Evolutionary conservation across 2,113 vertebrate genomes (phyloP), one percentile per base, ranked within the genome.

Genomic region (Ginglymostoma cirratum): DNA sequence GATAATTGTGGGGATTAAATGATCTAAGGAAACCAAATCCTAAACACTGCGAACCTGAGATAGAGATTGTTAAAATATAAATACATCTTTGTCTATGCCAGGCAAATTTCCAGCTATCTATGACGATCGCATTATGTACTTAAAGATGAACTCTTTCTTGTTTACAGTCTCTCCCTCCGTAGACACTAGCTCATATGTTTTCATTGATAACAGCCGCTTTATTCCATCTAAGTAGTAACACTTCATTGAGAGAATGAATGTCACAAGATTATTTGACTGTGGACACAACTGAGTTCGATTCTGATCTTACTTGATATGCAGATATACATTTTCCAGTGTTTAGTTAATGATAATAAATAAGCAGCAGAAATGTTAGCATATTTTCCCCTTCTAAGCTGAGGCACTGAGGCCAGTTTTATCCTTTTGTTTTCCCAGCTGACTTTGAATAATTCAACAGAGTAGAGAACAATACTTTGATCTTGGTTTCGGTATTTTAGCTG

Each of bases 1-100:
- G n/a, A 65, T 66, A 34, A 92, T 66, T 93, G 61, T 66, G 61
- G 34, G 65, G 61, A 93, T 93, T 66, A 93, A 93, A 93, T 93
- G 34, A 93, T 66, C 17, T 6, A 21, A 93, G 55, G 61, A 93
- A 93, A 66, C 55, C 55, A 93, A 66, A 38, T 93, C n/a, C 34
- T 92, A 92, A 92, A 93, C 7, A 19, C 17, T 93, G 61, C 2
- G 30, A 93, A 38, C 34, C 61, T 93, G 89, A 93, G 61, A 66
- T 67, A 42, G 34, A 5, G 61, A 93, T 93, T 93, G 0, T 67
- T 67, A 38, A 45, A n/a, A 93, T 66, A 80, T 38, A 80, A 80
- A 80, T 80, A 80, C n/a, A 66, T 66, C n/a, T 21, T 21, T 93
- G 34, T 19, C 89, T 6, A 67, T 34, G 2, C 10, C 55, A 66